phyloP scores from a whole-genome alignment of 2,888 invertebrate species.

The Lymantria monacha region DNA sequence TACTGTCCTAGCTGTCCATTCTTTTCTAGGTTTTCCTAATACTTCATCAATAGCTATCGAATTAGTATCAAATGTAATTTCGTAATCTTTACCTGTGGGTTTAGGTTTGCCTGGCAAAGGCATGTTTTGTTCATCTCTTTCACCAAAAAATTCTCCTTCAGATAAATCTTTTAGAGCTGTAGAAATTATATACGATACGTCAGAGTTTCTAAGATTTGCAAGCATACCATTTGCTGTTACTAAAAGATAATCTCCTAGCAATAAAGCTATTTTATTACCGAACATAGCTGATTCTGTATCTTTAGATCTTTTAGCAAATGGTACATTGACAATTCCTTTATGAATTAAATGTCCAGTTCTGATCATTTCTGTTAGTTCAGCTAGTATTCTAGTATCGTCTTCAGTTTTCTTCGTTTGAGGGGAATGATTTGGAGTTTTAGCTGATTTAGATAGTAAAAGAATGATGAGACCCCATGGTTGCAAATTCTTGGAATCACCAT shows the following conservation, averaged over 20 bases:
- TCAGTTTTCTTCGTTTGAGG: constrained; percentile 83
- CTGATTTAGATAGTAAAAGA: constrained; percentile 90
- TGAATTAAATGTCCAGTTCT: constrained; percentile 92
- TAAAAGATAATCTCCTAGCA: constrained; percentile 92
- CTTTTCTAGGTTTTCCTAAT: constrained; percentile 83
- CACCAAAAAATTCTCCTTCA: constrained; percentile 91
- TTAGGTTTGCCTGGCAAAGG: constrained; percentile 86
- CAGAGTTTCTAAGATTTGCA: constrained; percentile 87
- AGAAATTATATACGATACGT: constrained; percentile 91
- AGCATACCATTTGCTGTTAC: constrained; percentile 91
- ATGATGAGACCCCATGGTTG: constrained; percentile 94
- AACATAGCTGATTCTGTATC: constrained; percentile 89
- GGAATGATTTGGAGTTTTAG: constrained; percentile 80
- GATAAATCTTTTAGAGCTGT: constrained; percentile 90
- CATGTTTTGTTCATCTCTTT: constrained; percentile 89
- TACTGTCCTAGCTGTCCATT: constrained; percentile 88
- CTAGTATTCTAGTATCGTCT: constrained; percentile 68
- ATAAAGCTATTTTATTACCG: constrained; percentile 93
- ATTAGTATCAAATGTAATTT: constrained; percentile 64
- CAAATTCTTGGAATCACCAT: constrained; percentile 91
- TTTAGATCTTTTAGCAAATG: constrained; percentile 78
- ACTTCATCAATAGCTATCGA: constrained; percentile 64
- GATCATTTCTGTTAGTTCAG: constrained; percentile 93
- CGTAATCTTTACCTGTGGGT: constrained; percentile 50
- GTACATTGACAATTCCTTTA: constrained; percentile 80